Percentiles rank a stretch among this genome's conserved stretches.
These are phyloP conservation scores for Nephrotoma guestfalica DNA, from an alignment of 2,888 invertebrate genomes.

Conservation along the genomic window DNA sequence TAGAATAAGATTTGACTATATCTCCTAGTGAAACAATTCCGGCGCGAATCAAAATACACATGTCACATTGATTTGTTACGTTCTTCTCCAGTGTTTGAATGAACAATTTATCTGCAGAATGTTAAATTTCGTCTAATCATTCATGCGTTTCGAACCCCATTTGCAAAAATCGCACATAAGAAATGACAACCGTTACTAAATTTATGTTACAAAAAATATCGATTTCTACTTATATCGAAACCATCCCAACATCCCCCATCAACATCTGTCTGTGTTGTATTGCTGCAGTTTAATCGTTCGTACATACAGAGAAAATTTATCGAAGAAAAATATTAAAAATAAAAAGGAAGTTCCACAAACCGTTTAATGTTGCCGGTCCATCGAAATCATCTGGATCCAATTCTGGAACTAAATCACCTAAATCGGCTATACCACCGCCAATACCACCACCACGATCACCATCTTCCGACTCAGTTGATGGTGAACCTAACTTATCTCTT, in stretches of 20 bases:
- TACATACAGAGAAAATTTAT: neutral
- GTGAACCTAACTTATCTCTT: conserved; percentile 65
- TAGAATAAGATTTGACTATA: too few relatives aligned
- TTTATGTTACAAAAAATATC: neutral
- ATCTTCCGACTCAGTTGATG: conserved; percentile 76
- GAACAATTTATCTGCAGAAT: neutral
- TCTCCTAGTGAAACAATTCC: too few relatives aligned
- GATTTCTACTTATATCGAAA: neutral
- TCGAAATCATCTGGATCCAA: conserved; percentile 56
- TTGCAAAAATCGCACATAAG: neutral
- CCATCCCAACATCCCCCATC: neutral
- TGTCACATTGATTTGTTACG: too few relatives aligned
- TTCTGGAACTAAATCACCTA: conserved; percentile 46
- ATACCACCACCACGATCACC: conserved; percentile 38
- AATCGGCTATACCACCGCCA: conserved; percentile 34
- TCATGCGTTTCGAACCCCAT: neutral
- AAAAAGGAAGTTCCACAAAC: conserved; percentile 23
- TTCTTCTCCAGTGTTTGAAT: too few relatives aligned
- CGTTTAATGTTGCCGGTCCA: conserved; percentile 44
- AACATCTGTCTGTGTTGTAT: neutral
- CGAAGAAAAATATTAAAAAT: neutral
- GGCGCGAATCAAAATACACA: too few relatives aligned
- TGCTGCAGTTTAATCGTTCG: neutral
- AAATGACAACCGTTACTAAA: neutral
- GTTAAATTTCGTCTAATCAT: neutral